phyloP scores from a whole-genome alignment of 2,113 vertebrate species.

The Chaenocephalus aceratus region DNA sequence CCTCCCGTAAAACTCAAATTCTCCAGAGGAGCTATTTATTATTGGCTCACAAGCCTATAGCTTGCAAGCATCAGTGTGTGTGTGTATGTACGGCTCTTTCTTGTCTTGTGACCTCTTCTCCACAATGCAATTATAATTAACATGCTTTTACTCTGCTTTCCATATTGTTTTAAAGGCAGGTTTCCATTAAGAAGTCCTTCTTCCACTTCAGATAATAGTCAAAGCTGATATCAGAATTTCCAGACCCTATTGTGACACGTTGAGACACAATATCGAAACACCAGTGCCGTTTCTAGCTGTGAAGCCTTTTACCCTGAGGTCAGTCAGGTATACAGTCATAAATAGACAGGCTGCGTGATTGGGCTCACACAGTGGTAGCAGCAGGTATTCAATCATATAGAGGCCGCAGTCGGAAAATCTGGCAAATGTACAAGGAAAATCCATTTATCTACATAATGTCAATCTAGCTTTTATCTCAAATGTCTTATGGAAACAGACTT shows the following conservation, averaged over 20 bases:
- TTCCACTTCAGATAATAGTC: background rate
- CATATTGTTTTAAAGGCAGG: background rate
- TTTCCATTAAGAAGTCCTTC: background rate
- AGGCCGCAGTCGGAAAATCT: constrained; percentile 24
- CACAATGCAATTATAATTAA: background rate
- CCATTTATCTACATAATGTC: background rate
- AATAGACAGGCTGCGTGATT: background rate
- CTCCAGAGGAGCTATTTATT: background rate
- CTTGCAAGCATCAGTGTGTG: background rate
- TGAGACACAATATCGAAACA: background rate
- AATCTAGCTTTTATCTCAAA: constrained; percentile 15
- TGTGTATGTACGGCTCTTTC: background rate
- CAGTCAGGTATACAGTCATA: background rate
- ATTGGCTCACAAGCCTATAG: background rate
- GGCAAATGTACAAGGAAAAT: constrained; percentile 1
- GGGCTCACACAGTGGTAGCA: constrained; percentile 7
- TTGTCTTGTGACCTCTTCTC: background rate
- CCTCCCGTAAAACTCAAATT: background rate
- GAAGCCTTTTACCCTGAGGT: background rate
- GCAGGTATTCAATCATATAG: background rate
- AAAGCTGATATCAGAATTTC: background rate
- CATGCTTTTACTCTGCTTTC: background rate
- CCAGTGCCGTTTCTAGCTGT: background rate
- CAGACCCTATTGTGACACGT: background rate
- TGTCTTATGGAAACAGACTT: background rate